Percentiles rank a stretch among this genome's conserved stretches.
phyloP scores from a whole-genome alignment of 2,113 vertebrate species.

The Melierax canorus region DNA sequence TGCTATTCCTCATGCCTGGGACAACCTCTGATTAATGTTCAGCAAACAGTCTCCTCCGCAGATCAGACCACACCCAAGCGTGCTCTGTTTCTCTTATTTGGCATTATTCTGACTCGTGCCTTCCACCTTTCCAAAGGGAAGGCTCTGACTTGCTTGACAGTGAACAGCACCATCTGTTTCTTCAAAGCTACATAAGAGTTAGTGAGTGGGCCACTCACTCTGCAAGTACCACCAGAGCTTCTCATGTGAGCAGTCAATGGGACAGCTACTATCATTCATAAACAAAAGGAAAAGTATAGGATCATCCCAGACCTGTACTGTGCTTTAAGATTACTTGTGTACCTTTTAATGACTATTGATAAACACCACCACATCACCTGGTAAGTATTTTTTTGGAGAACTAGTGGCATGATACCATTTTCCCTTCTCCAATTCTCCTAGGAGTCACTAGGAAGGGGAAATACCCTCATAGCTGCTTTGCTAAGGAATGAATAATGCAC shows the following conservation, averaged over 20 bases:
- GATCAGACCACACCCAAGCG: not conserved
- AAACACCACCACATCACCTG: not conserved
- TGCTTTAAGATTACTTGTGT: not conserved
- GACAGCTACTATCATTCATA: not conserved
- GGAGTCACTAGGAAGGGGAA: not conserved
- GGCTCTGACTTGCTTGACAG: not conserved
- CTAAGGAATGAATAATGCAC: not conserved
- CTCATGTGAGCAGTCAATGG: fast-evolving
- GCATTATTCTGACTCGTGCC: not conserved
- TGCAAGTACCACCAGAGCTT: not conserved
- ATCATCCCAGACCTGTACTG: not conserved
- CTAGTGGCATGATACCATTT: not conserved
- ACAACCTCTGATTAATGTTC: slow-evolving; percentile 52
- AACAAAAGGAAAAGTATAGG: not conserved
- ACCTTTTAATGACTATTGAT: not conserved
- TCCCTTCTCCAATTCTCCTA: not conserved
- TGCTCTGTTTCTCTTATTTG: not conserved
- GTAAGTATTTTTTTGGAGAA: not conserved
- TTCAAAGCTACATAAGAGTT: not conserved
- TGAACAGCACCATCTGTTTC: not conserved
- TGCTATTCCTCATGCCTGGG: not conserved
- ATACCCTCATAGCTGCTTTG: not conserved
- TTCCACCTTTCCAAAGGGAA: not conserved
- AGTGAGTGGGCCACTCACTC: not conserved
- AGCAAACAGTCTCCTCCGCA: slow-evolving; percentile 9